phyloP scores from a whole-genome alignment of 2,888 invertebrate genomes.

The Erannis defoliaria region DNA sequence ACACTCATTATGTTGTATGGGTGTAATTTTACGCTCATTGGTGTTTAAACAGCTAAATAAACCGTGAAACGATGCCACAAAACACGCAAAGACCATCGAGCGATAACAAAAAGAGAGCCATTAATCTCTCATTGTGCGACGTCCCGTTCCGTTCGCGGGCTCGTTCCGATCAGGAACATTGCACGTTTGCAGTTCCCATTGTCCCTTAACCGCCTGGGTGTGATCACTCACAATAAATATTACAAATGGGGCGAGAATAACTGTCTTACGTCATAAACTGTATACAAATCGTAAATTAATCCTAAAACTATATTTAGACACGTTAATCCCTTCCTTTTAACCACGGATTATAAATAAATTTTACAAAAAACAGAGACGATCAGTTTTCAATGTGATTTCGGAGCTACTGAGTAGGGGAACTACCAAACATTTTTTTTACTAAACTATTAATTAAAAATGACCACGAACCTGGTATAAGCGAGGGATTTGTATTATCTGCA shows the following conservation, averaged over 20 bases:
- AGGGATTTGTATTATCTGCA: not conserved
- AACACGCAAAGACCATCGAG: slow-evolving; percentile 79
- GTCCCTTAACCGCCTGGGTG: slow-evolving; percentile 80
- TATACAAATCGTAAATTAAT: slow-evolving; percentile 78
- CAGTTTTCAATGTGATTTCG: not conserved
- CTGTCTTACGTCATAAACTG: slow-evolving; percentile 72
- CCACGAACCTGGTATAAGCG: no score
- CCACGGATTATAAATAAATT: not conserved
- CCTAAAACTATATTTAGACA: slow-evolving; percentile 31
- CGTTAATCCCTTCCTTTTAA: slow-evolving; percentile 29
- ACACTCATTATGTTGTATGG: slow-evolving; percentile 60
- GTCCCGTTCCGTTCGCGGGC: slow-evolving; percentile 80
- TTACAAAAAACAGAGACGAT: not conserved
- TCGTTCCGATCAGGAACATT: slow-evolving; percentile 72
- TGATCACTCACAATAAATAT: slow-evolving; percentile 75
- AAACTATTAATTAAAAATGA: no score
- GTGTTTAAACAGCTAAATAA: slow-evolving; percentile 79
- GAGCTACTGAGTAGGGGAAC: not conserved
- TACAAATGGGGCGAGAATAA: slow-evolving; percentile 79
- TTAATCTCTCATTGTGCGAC: slow-evolving; percentile 83
- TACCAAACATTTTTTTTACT: no score
- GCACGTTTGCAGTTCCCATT: slow-evolving; percentile 74
- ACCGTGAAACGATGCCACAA: slow-evolving; percentile 83
- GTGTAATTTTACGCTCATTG: slow-evolving; percentile 75
- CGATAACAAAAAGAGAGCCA: slow-evolving; percentile 81